A percentile compares a stretch with the other conserved stretches of the same genome.
Conservation (phyloP, 2,113 vertebrate species). For the Salvelinus fontinalis region DNA sequence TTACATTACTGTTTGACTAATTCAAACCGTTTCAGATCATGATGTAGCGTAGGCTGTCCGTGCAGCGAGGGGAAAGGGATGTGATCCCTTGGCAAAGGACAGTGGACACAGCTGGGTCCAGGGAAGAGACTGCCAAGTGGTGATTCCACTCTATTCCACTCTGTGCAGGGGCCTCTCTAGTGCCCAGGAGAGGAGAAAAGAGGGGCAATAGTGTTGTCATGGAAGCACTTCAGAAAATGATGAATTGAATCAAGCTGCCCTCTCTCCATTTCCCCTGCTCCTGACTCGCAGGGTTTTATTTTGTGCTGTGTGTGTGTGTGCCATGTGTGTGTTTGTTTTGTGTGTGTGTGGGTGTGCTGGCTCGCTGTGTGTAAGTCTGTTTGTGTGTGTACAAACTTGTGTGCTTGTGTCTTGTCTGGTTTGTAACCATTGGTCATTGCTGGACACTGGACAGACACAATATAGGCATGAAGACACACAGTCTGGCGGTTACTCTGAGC, state of each 20-base stretch:
- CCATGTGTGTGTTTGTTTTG: background rate
- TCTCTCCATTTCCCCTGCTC: background rate
- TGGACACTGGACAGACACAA: background rate
- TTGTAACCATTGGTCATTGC: background rate
- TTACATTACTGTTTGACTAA: constrained; percentile 10
- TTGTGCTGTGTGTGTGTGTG: constrained; percentile 4
- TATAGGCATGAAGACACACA: background rate
- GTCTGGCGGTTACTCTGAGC: constrained; percentile 7
- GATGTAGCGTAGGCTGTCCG: background rate
- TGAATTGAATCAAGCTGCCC: constrained; percentile 20
- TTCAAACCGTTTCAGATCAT: constrained; percentile 23
- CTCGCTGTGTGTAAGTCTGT: background rate
- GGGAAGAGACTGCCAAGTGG: constrained; percentile 19
- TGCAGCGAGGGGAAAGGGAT: background rate
- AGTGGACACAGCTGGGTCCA: constrained; percentile 14
- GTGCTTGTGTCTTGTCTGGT: constrained; percentile 15
- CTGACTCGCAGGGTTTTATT: background rate
- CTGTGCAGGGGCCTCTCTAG: constrained; percentile 16
- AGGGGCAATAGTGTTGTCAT: constrained; percentile 6
- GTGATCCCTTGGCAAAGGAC: constrained; percentile 20
- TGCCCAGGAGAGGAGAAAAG: background rate
- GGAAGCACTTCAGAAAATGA: constrained; percentile 24
- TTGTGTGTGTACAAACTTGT: background rate
- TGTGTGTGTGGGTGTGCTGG: background rate
- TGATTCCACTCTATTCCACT: constrained; percentile 30